phyloP scores from a whole-genome alignment of 1,140 invertebrate genomes.

The Drosophila arizonae region DNA sequence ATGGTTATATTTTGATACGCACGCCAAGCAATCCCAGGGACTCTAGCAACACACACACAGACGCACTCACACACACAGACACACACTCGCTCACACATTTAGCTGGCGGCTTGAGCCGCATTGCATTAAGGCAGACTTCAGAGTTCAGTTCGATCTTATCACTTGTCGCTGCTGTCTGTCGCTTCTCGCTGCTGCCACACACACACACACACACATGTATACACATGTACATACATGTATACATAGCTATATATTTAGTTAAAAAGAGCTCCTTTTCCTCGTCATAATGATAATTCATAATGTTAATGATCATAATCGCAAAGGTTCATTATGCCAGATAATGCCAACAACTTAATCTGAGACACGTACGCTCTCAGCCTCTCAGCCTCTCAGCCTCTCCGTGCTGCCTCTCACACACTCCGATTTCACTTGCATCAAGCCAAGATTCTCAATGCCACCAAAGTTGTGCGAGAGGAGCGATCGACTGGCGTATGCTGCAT shows the following conservation, averaged over 20 bases:
- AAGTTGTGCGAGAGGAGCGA: background rate
- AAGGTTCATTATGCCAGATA: conserved; percentile 55
- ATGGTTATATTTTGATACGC: conserved; percentile 69
- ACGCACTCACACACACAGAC: background rate
- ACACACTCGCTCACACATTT: background rate
- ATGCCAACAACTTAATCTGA: conserved; percentile 61
- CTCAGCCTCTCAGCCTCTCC: background rate
- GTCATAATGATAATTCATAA: too few species aligned
- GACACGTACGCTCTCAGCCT: conserved; percentile 28
- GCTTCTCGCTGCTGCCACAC: background rate
- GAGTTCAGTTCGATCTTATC: conserved; percentile 37
- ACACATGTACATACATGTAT: conserved; percentile 1
- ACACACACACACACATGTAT: background rate
- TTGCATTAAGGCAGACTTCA: conserved; percentile 4
- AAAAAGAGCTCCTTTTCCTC: conserved; percentile 1
- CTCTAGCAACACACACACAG: background rate
- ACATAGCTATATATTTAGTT: background rate
- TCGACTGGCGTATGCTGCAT: too few species aligned
- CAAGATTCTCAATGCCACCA: conserved; percentile 4
- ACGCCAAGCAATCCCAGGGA: conserved; percentile 40
- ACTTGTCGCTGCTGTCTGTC: conserved; percentile 27
- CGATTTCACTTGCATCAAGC: background rate
- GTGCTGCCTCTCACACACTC: background rate
- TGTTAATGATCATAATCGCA: conserved; percentile 50
- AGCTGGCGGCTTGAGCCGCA: conserved; percentile 11